phyloP scores from a whole-genome alignment of 2,797 vertebrate species.

The Lepilemur septentrionalis region DNA sequence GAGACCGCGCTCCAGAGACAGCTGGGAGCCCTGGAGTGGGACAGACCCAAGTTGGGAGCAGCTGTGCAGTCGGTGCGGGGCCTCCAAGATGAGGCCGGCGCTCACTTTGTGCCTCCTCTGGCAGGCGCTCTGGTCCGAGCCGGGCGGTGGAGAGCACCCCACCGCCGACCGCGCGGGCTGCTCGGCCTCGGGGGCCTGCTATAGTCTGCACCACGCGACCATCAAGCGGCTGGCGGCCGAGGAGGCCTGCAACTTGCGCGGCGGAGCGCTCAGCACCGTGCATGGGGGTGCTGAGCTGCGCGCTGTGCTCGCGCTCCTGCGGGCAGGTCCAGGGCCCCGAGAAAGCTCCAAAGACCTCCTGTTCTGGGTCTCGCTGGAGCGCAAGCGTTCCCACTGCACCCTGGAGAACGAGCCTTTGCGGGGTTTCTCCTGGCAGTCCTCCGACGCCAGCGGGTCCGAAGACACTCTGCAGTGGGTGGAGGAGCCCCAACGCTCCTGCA shows the following conservation, averaged over 20 bases:
- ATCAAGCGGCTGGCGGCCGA: slow-evolving; percentile 64
- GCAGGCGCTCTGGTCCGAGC: slow-evolving; percentile 49
- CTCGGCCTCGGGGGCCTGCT: slow-evolving; percentile 76
- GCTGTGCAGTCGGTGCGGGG: slow-evolving; percentile 29
- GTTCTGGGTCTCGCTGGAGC: slow-evolving; percentile 90
- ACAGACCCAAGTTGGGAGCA: not conserved
- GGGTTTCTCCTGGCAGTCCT: slow-evolving; percentile 88
- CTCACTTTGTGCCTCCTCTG: slow-evolving; percentile 74
- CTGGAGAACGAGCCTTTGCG: slow-evolving; percentile 75
- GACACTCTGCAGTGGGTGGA: slow-evolving; percentile 82
- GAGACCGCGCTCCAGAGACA: slow-evolving; percentile 43
- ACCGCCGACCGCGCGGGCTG: slow-evolving; percentile 64
- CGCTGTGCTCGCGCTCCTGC: slow-evolving; percentile 75
- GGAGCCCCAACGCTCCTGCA: slow-evolving; percentile 85
- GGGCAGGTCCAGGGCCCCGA: not conserved
- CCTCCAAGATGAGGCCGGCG: slow-evolving; percentile 71
- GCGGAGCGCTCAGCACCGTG: slow-evolving; percentile 84
- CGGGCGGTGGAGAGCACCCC: slow-evolving; percentile 27
- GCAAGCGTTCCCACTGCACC: slow-evolving; percentile 80
- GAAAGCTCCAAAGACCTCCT: slow-evolving; percentile 64
- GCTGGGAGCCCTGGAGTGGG: not conserved
- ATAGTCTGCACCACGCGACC: slow-evolving; percentile 78
- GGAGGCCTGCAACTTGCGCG: slow-evolving; percentile 67
- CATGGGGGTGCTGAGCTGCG: slow-evolving; percentile 74
- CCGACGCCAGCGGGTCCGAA: not conserved